Evolutionary conservation across 2,888 invertebrate species (phyloP), one percentile per base, ranked within the genome.

Genomic region (Fissipunctia ypsillon): DNA sequence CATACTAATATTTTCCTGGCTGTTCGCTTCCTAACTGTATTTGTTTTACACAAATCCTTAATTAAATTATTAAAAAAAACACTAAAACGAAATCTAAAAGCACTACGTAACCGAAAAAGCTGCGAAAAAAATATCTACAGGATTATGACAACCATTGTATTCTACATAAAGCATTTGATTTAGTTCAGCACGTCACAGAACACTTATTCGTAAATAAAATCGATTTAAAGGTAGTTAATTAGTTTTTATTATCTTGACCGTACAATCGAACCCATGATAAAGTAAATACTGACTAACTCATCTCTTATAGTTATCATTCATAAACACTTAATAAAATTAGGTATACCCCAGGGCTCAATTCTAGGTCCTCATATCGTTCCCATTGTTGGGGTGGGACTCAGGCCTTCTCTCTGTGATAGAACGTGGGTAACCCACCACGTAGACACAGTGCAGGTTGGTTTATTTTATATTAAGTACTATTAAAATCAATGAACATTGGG

Each of bases 101-200:
- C 38, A 28, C 16, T 10, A 48, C 0, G 1, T 7, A 22, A 45
- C 2, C 28, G 48, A 35, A 7, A 38, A 70, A 70, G 5, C 4
- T 16, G 19, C 2, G 19, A 19, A 19, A 10, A 9, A 52, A 4
- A 10, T 10, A 69, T 10, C 5, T n/a, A 41, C 3, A 41, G 22
- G 16, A 35, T 43, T 63, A 25, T 22, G 5, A 31, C 14, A 14
- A 10, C 16, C n/a, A 38, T 71, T 68, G 35, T 45, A 19, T 9
- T 25, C 6, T 22, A 22, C 43, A 16, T 16, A 22, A 70, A 28
- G 63, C 38, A 16, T 72, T 75, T 28, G 28, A 60, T 38, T 60
- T 3, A 60, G 19, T 75, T 25, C 14, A 75, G 66, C 41, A 66
- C 31, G 10, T 35, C 10, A n/a, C 31, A 14, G 2, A 25, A 35